Evolutionary conservation across 2,113 vertebrate species (phyloP).

Genomic region (Melanerpes aurifrons): DNA sequence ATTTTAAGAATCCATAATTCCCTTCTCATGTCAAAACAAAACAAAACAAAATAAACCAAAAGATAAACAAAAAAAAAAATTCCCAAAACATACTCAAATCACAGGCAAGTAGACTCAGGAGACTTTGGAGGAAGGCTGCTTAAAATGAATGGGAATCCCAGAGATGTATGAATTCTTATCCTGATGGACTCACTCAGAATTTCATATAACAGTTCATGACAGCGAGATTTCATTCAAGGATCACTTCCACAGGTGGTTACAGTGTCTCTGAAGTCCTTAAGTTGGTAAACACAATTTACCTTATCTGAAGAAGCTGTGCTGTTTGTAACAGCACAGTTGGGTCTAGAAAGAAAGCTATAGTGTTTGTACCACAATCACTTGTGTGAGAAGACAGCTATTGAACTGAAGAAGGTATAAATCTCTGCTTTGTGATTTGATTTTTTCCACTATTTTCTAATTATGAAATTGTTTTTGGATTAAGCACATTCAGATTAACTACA

Average conservation of each 20-base stretch:
- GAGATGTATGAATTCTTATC: background rate
- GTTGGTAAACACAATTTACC: background rate
- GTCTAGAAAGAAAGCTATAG: background rate
- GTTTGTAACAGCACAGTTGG: background rate
- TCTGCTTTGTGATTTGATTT: background rate
- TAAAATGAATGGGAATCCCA: background rate
- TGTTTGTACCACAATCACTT: background rate
- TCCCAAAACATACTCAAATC: background rate
- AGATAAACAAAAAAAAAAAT: background rate
- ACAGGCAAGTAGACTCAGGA: background rate
- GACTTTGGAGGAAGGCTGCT: background rate
- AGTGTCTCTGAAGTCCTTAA: background rate
- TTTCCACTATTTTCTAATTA: background rate
- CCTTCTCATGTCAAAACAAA: rapidly evolving
- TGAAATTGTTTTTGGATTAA: background rate
- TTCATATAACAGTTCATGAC: background rate
- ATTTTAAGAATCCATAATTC: background rate
- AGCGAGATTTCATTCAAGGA: background rate
- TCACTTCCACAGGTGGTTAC: background rate
- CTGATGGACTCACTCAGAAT: background rate
- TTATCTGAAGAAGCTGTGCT: background rate
- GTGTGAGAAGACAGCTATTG: background rate
- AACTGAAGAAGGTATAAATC: background rate
- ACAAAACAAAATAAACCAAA: background rate
- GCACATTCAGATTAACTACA: background rate